Evolutionary conservation across 2,797 vertebrate genomes (phyloP).

Genomic region (Antrozous pallidus): DNA sequence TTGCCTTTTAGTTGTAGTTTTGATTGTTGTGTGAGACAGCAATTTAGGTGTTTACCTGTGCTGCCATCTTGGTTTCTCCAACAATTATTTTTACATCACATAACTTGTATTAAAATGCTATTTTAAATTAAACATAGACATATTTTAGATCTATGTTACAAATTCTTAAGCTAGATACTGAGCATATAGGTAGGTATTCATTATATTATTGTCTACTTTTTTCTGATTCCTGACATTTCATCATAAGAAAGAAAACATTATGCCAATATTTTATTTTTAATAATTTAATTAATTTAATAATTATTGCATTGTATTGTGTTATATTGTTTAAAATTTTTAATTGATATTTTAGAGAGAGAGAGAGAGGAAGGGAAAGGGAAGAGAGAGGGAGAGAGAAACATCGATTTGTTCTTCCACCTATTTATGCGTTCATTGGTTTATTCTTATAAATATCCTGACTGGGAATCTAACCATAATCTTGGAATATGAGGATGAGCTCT

Average conservation of each 20-base stretch:
- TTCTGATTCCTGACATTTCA: background rate
- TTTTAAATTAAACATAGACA: background rate
- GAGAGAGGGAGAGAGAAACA: background rate
- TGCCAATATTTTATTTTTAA: background rate
- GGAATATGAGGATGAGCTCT: background rate
- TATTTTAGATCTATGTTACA: background rate
- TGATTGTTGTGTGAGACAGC: no score
- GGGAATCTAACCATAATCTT: background rate
- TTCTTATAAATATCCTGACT: background rate
- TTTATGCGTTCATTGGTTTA: background rate
- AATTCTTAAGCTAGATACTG: background rate
- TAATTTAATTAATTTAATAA: background rate
- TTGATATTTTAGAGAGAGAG: background rate
- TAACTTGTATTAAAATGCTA: background rate
- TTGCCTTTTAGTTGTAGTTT: no score
- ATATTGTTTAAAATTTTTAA: background rate
- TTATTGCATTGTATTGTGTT: background rate
- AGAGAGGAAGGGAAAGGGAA: background rate
- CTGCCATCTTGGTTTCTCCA: no score
- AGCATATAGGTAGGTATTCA: background rate
- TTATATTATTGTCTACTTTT: background rate
- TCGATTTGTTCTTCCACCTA: background rate
- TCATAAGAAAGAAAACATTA: background rate
- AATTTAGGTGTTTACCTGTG: no score
- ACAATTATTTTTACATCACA: conserved; percentile 6